These are phyloP conservation scores for Metaphire vulgaris DNA, from an alignment of 1,140 invertebrate genomes.

Conservation along the genomic window DNA sequence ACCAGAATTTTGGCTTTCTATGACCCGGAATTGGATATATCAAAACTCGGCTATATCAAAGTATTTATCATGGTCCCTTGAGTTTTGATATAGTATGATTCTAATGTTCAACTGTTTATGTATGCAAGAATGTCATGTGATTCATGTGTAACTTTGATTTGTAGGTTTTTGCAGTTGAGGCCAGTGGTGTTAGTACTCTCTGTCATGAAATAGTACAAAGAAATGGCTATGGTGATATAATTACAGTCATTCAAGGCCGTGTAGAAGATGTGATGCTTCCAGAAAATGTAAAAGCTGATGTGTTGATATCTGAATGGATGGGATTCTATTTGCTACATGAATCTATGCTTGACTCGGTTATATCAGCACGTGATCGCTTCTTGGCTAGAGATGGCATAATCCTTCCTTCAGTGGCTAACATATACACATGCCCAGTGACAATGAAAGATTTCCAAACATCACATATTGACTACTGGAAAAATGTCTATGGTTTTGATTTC, in stretches of 20 bases:
- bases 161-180: slow-evolving; percentile 30
- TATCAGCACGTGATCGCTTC: slow-evolving; percentile 92
- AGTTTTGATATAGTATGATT: too few relatives aligned
- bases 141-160: too few relatives aligned
- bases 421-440: slow-evolving; percentile 37
- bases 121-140: too few relatives aligned
- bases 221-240: slow-evolving; percentile 51
- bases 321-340: slow-evolving; percentile 97
- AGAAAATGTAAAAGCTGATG: slow-evolving; percentile 81
- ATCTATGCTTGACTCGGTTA: slow-evolving; percentile 91
- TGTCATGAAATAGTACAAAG: slow-evolving; percentile 21
- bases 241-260: slow-evolving; percentile 92
- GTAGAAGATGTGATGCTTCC: slow-evolving; percentile 74
- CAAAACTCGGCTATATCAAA: too few relatives aligned
- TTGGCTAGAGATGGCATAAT: slow-evolving; percentile 55
- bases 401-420: slow-evolving; percentile 38
- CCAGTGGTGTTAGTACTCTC: slow-evolving; percentile 15
- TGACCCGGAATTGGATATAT: too few relatives aligned
- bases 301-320: slow-evolving; percentile 99
- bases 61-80: too few relatives aligned
- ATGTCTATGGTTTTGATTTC: slow-evolving; percentile 47
- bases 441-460: slow-evolving; percentile 34
- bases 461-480: slow-evolving; percentile 42
- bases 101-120: too few relatives aligned
- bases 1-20: too few relatives aligned